phyloP scores from a whole-genome alignment of 1,140 invertebrate genomes.

The Saccostrea echinata region DNA sequence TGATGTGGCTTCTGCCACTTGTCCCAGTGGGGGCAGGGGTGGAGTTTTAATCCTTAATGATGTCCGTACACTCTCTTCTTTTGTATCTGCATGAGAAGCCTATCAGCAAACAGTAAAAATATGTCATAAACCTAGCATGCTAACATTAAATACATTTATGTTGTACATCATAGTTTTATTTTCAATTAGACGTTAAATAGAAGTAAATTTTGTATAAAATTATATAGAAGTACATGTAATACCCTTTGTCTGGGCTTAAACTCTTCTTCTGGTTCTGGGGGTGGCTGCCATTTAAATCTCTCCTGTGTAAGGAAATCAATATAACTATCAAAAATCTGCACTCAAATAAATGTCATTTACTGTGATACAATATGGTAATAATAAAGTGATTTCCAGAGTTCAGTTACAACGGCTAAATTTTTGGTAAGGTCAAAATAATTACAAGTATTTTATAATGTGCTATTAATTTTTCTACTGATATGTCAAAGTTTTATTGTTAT shows the following conservation, averaged over 20 bases:
- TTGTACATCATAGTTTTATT: too few species aligned
- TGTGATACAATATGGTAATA: too few species aligned
- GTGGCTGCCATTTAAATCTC: constrained; percentile 71
- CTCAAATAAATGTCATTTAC: too few species aligned
- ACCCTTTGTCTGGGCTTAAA: constrained; percentile 4
- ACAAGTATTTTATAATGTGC: too few species aligned
- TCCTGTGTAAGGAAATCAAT: constrained; percentile 58
- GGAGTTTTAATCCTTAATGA: constrained; percentile 61
- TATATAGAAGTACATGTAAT: neutral
- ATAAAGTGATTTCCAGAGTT: too few species aligned
- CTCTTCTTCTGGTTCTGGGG: constrained; percentile 66
- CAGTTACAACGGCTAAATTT: too few species aligned
- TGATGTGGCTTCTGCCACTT: constrained; percentile 63
- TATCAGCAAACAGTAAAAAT: neutral
- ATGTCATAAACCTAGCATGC: too few species aligned
- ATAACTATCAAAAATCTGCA: neutral
- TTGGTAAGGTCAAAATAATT: too few species aligned
- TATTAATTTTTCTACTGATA: too few species aligned
- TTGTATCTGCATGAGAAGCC: neutral
- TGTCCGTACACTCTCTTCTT: constrained; percentile 47
- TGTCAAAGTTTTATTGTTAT: too few species aligned
- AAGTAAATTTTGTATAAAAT: neutral
- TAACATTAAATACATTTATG: too few species aligned
- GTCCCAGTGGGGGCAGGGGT: constrained; percentile 62
- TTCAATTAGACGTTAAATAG: too few species aligned